Evolutionary conservation across 1,140 invertebrate genomes (phyloP).

Genomic region (Paramacrobiotus metropolitanus): DNA sequence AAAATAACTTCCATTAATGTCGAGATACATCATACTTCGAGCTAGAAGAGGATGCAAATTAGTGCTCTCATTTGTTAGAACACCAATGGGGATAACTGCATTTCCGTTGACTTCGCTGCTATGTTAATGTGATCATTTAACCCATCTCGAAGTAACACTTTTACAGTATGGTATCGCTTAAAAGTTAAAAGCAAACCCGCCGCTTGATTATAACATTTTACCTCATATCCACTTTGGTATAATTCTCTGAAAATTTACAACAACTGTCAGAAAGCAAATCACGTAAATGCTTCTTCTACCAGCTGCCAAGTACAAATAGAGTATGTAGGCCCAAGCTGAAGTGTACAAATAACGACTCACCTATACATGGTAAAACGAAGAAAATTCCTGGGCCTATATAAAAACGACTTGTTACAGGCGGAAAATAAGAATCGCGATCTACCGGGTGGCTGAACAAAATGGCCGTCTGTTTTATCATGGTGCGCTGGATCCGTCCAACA

Average conservation of each 20-base stretch:
- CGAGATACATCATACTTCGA: too few species aligned
- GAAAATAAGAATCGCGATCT: background rate
- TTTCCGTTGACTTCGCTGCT: too few species aligned
- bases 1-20: background rate
- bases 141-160: too few species aligned
- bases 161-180: background rate
- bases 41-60: too few species aligned
- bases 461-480: too few species aligned
- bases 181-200: background rate
- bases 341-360: conserved; percentile 24
- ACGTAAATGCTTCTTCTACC: background rate
- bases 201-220: background rate
- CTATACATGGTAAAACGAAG: conserved; percentile 69
- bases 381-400: conserved; percentile 39
- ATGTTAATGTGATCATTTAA: too few species aligned
- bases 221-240: conserved; percentile 2
- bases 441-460: too few species aligned
- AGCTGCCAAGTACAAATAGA: background rate
- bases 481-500: too few species aligned
- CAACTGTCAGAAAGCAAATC: too few species aligned
- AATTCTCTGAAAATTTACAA: conserved; percentile 4
- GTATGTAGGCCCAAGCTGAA: too few species aligned
- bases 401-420: background rate
- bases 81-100: too few species aligned
- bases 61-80: too few species aligned